Base-by-base conservation (phyloP, 1,140 invertebrate genomes). In the Coptotermes formosanus region DNA sequence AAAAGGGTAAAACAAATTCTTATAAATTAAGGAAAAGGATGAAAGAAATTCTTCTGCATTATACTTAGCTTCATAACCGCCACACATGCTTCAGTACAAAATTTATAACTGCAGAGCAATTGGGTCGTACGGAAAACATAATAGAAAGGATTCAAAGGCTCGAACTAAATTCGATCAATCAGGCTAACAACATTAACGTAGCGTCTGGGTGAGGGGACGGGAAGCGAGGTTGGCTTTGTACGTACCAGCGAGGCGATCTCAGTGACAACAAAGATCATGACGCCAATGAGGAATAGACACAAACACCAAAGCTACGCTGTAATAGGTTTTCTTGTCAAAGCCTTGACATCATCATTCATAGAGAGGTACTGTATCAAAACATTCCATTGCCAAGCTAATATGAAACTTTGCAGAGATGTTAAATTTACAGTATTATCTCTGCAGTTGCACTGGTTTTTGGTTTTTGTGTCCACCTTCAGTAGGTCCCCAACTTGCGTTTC, bases 311-410 rank as follows among this genome's bases (percentile, higher is more conserved):
- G 64, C 64, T 75, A 30, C 64, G 9, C 25, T 14, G 64, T 75
- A 75, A 75, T 75, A 30, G 64, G 64, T 75, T 75, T 75, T 75
- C 64, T 75, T 30, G 64, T 75, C 64, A 75, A 75, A 75, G 64
- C 25, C 64, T 30, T 75, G 25, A 3, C 64, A n/a, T 16, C n/a
- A 75, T 75, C 64, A 75, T 75, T 75, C 64, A 55, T 55, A 55
- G 52, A 16, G 52, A 55, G 52, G 52, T 55, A 55, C 4, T 55
- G 52, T 55, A 55, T 19, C 19, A 55, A 55, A 55, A 55, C 52
- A 4, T 21, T 55, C 52, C 52, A 21, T 55, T 21, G 3, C 19
- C 19, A 55, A 55, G 52, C 14, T 55, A 55, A 8, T 21, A 19
- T 16, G 52, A 55, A 55, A 19, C 14, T 55, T 55, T 19, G 7